These are phyloP conservation scores for Anabas testudineus DNA, from an alignment of 2,797 vertebrate genomes.

Conservation along the genomic window DNA sequence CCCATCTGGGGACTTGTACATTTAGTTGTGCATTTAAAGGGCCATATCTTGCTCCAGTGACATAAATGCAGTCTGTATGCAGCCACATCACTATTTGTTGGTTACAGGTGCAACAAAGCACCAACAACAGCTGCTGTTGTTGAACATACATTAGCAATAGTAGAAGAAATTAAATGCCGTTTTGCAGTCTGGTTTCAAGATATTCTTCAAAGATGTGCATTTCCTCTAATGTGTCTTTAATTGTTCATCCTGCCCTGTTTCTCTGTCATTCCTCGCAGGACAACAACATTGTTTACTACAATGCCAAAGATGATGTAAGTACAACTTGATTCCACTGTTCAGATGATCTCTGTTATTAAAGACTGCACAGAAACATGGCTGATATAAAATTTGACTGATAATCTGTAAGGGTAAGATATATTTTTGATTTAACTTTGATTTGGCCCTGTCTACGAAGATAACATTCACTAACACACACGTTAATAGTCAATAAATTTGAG, in stretches of 20 bases:
- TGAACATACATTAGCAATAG: too few species aligned
- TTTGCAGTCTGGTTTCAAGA: neutral
- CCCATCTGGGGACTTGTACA: too few species aligned
- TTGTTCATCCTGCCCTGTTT: constrained; percentile 24
- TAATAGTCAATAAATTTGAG: neutral
- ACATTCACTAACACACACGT: too few species aligned
- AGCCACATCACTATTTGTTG: too few species aligned
- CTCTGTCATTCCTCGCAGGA: constrained; percentile 75
- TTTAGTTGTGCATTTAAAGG: neutral
- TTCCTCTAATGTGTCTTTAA: neutral
- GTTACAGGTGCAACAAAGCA: too few species aligned
- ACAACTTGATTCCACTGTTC: constrained; percentile 26
- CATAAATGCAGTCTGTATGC: too few species aligned
- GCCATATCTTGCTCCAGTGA: too few species aligned
- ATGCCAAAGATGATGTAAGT: constrained; percentile 91
- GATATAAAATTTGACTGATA: too few species aligned
- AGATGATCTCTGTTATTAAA: neutral
- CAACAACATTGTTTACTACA: constrained; percentile 90
- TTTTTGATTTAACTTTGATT: too few species aligned
- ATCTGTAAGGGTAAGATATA: too few species aligned
- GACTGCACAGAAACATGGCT: too few species aligned
- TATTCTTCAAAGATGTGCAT: neutral
- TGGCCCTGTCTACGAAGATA: constrained; percentile 9
- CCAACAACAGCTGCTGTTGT: too few species aligned
- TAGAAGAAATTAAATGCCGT: neutral